Evolutionary conservation across 2,888 invertebrate species (phyloP).

Genomic region (Scelioninae gen. 2): DNA sequence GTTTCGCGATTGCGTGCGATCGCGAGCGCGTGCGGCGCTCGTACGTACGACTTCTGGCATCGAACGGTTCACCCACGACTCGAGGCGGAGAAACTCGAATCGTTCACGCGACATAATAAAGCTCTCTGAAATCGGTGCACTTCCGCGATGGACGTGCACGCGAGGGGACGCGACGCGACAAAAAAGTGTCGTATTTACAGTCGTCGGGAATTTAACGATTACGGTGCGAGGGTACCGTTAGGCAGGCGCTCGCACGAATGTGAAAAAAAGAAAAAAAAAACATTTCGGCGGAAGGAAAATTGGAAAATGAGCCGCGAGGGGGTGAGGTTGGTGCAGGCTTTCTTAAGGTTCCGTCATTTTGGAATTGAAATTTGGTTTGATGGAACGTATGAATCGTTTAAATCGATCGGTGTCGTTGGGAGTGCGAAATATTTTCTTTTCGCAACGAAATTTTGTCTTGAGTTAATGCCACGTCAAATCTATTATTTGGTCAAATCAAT

Average conservation of each 20-base stretch:
- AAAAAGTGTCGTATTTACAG: constrained; percentile 31
- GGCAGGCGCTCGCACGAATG: constrained; percentile 22
- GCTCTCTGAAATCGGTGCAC: constrained; percentile 48
- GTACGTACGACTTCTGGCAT: constrained; percentile 43
- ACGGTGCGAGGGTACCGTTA: constrained; percentile 60
- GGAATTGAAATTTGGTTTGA: not conserved
- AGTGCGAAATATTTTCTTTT: too few species aligned
- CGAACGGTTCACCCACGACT: constrained; percentile 51
- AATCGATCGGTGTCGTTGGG: too few species aligned
- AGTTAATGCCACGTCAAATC: too few species aligned
- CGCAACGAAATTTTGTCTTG: too few species aligned
- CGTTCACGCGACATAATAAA: constrained; percentile 50
- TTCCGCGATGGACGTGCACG: constrained; percentile 49
- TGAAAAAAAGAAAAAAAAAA: too few species aligned
- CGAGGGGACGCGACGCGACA: too few species aligned
- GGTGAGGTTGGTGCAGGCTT: too few species aligned
- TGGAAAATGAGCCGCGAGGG: not conserved
- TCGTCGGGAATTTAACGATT: constrained; percentile 22
- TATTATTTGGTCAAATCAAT: too few species aligned
- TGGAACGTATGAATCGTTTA: not conserved
- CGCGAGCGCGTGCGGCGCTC: constrained; percentile 38
- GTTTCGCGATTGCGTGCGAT: constrained; percentile 53
- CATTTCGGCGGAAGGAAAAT: constrained; percentile 6
- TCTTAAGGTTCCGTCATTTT: too few species aligned
- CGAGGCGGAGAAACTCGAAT: constrained; percentile 37